These are phyloP conservation scores for Amblyornis subalaris DNA, from an alignment of 2,113 vertebrate species.

Conservation along the genomic window DNA sequence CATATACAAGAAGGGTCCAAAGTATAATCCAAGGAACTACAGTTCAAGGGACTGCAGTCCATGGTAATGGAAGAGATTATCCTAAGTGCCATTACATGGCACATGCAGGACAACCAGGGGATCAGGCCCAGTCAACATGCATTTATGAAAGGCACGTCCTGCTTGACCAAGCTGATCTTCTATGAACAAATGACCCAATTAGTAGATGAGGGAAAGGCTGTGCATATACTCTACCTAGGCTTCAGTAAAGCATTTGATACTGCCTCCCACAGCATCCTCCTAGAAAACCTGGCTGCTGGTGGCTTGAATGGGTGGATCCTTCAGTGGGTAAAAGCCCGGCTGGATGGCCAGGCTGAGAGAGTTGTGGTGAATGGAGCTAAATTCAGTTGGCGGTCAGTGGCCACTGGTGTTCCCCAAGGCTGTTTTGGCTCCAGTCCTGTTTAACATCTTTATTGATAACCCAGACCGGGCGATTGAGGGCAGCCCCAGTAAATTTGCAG, in stretches of 20 bases:
- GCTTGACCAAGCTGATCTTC: not conserved
- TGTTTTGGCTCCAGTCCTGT: not conserved
- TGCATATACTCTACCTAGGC: not conserved
- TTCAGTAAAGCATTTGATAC: not conserved
- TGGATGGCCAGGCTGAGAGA: not conserved
- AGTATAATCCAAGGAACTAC: not conserved
- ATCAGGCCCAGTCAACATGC: not conserved
- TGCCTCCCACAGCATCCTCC: not conserved
- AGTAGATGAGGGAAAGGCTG: not conserved
- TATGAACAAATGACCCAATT: not conserved
- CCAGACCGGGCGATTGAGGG: not conserved
- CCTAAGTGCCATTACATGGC: not conserved
- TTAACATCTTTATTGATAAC: not conserved
- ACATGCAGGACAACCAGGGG: not conserved
- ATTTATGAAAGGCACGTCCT: not conserved
- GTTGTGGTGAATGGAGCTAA: not conserved
- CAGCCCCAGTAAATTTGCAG: not conserved
- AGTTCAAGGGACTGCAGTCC: not conserved
- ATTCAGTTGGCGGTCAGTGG: not conserved
- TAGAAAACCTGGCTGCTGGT: not conserved
- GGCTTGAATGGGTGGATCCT: not conserved
- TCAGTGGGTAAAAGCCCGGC: not conserved
- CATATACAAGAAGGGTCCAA: not conserved
- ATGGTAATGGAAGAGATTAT: not conserved
- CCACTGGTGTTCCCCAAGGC: no score